These are phyloP conservation scores for Hyposmocoma kahamanoa DNA, from an alignment of 1,140 invertebrate genomes.

Conservation along the genomic window DNA sequence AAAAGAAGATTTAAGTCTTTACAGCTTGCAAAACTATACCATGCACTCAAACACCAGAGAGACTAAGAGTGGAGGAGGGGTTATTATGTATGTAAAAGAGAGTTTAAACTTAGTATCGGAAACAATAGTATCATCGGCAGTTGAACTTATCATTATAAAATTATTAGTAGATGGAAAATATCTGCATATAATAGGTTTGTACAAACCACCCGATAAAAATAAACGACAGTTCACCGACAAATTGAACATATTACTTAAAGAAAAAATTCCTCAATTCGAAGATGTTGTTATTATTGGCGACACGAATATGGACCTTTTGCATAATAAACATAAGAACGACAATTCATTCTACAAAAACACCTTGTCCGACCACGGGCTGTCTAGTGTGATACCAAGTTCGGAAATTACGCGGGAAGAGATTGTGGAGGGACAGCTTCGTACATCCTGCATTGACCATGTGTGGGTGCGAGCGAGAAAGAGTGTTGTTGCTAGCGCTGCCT, in stretches of 20 bases:
- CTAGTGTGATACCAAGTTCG: not conserved
- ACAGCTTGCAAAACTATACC: not conserved
- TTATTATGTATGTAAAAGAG: not conserved
- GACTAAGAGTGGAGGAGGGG: not conserved
- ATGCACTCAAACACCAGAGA: slow-evolving; percentile 1
- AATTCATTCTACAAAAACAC: not conserved
- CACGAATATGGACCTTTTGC: not conserved
- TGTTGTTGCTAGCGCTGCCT: not conserved
- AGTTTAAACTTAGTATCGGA: not conserved
- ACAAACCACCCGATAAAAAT: not conserved
- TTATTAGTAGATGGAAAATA: not conserved
- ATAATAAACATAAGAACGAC: not conserved
- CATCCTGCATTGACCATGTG: not conserved
- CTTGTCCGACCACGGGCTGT: not conserved
- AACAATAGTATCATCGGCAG: not conserved
- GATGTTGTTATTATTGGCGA: not conserved
- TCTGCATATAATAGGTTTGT: not conserved
- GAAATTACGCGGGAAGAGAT: not conserved
- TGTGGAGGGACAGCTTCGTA: slow-evolving; percentile 1
- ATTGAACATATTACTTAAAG: not conserved
- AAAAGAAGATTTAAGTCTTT: slow-evolving; percentile 2
- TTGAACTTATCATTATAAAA: not conserved
- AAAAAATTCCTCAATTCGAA: not conserved
- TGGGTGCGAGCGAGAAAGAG: not conserved
- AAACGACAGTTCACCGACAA: not conserved